These are phyloP conservation scores for Periophthalmus magnuspinnatus DNA, from an alignment of 2,797 vertebrate species.

Conservation along the genomic window DNA sequence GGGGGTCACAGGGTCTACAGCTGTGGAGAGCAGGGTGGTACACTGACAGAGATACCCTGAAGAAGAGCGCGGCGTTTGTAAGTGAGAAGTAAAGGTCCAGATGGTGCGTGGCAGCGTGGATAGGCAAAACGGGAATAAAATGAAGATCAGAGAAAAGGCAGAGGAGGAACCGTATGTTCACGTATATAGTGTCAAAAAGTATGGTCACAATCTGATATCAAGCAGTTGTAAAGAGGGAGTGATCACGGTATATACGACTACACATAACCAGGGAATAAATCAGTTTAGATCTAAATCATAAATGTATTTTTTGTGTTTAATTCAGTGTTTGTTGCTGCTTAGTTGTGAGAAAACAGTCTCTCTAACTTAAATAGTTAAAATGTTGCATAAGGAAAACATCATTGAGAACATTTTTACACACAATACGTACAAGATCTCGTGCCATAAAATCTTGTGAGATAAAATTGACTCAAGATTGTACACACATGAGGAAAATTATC, in stretches of 20 bases:
- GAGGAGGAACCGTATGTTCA: conserved; percentile 4
- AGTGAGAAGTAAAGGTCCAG: conserved; percentile 50
- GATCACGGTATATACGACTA: background rate
- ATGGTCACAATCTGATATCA: conserved; percentile 9
- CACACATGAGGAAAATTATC: too few relatives aligned
- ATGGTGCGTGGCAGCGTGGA: conserved; percentile 49
- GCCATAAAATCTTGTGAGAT: too few relatives aligned
- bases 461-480: too few relatives aligned
- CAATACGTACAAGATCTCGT: too few relatives aligned
- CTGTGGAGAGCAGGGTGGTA: conserved; percentile 71
- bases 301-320: too few relatives aligned
- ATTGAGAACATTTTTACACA: too few relatives aligned
- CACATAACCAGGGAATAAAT: too few relatives aligned
- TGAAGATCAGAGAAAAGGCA: conserved; percentile 32
- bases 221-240: background rate
- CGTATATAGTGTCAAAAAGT: conserved; percentile 3
- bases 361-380: too few relatives aligned
- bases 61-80: conserved; percentile 42
- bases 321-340: too few relatives aligned
- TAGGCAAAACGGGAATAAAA: conserved; percentile 18
- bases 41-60: conserved; percentile 56
- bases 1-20: conserved; percentile 76
- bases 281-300: too few relatives aligned
- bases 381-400: too few relatives aligned
- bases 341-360: too few relatives aligned